Evolutionary conservation across 2,888 invertebrate species (phyloP).

Genomic region (Polylopha cassiicola): DNA sequence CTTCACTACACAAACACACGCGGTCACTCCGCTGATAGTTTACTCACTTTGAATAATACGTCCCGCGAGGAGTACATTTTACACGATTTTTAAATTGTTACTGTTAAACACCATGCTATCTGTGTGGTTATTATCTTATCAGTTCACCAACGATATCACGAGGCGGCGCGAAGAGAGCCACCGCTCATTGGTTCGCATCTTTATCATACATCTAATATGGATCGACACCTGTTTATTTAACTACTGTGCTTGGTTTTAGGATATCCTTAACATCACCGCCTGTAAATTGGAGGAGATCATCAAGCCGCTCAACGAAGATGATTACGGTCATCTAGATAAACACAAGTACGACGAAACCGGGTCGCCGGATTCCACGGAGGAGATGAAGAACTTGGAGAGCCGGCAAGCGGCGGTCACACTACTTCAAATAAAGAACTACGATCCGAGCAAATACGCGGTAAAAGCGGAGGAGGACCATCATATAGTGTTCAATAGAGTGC

Average conservation of each 20-base stretch:
- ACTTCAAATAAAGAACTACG: constrained; percentile 73
- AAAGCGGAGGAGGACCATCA: constrained; percentile 71
- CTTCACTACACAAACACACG: constrained; percentile 33
- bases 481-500: constrained; percentile 78
- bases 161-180: constrained; percentile 49
- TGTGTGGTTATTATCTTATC: constrained; percentile 66
- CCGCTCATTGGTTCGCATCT: constrained; percentile 62
- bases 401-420: constrained; percentile 73
- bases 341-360: constrained; percentile 64
- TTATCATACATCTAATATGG: constrained; percentile 56
- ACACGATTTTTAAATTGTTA: constrained; percentile 51
- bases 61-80: constrained; percentile 57
- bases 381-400: constrained; percentile 73
- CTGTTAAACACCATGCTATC: constrained; percentile 57
- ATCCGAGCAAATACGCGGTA: constrained; percentile 65
- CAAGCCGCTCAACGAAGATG: constrained; percentile 61
- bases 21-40: constrained; percentile 31
- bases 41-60: constrained; percentile 54
- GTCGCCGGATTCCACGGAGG: constrained; percentile 72
- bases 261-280: constrained; percentile 76
- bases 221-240: constrained; percentile 43
- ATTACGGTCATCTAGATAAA: constrained; percentile 53
- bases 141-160: constrained; percentile 58
- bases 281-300: constrained; percentile 77
- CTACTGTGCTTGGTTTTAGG: constrained; percentile 68